Conservation (phyloP, 2,888 invertebrate species). For the Celastrina argiolus region DNA sequence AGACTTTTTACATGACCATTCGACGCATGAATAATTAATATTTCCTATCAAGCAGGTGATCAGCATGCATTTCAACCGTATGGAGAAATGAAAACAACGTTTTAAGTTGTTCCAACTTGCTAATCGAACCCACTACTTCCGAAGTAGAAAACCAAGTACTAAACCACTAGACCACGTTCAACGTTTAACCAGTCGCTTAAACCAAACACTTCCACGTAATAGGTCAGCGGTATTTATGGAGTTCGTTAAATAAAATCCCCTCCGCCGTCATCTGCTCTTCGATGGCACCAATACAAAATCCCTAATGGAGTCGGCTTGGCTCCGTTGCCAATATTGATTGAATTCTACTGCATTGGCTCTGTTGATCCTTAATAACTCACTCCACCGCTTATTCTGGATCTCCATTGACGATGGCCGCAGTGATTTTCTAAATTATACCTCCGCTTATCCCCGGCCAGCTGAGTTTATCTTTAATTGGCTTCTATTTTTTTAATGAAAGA, state of each 20-base stretch:
- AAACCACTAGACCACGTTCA: no score
- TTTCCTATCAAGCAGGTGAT: no score
- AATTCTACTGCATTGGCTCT: conserved; percentile 22
- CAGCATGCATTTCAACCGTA: no score
- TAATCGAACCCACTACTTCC: no score
- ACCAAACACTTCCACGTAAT: neutral
- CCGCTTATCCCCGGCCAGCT: neutral
- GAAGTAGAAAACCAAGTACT: no score
- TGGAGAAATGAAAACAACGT: no score
- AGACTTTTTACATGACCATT: no score
- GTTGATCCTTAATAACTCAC: conserved; percentile 28
- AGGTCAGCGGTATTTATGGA: conserved; percentile 16
- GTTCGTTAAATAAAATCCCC: conserved; percentile 13
- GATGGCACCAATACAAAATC: conserved; percentile 26
- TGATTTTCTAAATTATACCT: conserved; percentile 9
- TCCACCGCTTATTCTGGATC: conserved; percentile 12
- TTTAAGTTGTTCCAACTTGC: no score
- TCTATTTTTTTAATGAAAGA: neutral
- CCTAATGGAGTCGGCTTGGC: conserved; percentile 27
- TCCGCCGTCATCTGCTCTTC: conserved; percentile 12
- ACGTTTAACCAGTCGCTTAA: no score
- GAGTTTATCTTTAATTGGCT: conserved; percentile 4
- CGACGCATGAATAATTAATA: no score
- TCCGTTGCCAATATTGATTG: conserved; percentile 26
- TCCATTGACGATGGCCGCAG: conserved; percentile 21